A percentile compares a stretch with the other conserved stretches of the same genome.
Conservation (phyloP, 2,113 vertebrate genomes). For the Silurus meridionalis region DNA sequence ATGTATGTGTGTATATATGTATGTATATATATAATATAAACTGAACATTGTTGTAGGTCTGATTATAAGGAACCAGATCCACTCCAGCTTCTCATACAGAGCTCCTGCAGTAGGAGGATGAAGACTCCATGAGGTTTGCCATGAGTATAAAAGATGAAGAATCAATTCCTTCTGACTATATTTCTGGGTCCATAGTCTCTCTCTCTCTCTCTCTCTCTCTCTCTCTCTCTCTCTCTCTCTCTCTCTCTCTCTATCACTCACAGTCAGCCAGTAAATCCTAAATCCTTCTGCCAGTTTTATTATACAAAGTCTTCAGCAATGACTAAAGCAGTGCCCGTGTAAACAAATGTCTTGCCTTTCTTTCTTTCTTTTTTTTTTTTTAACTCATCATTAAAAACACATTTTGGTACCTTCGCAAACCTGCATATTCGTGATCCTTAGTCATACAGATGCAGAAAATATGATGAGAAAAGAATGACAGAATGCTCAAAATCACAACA, state of each 20-base stretch:
- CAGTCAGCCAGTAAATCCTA: neutral
- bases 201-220: no score
- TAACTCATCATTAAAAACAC: neutral
- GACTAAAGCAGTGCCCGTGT: neutral
- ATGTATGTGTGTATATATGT: no score
- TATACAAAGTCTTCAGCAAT: no score
- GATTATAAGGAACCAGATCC: no score
- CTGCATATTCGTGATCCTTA: neutral
- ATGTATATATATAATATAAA: no score
- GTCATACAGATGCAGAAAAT: neutral
- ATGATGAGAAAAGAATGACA: neutral
- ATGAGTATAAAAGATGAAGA: neutral
- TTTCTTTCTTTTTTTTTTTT: neutral
- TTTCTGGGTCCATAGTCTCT: neutral
- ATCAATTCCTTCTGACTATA: neutral
- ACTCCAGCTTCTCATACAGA: neutral
- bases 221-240: no score
- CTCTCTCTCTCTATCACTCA: no score
- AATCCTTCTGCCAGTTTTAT: neutral
- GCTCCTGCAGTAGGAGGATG: neutral
- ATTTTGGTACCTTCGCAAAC: neutral
- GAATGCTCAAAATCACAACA: neutral
- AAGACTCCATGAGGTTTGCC: neutral
- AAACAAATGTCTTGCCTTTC: neutral
- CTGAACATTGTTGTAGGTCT: no score